Evolutionary conservation across 2,113 vertebrate genomes (phyloP).

Genomic region (Phaethon lepturus): DNA sequence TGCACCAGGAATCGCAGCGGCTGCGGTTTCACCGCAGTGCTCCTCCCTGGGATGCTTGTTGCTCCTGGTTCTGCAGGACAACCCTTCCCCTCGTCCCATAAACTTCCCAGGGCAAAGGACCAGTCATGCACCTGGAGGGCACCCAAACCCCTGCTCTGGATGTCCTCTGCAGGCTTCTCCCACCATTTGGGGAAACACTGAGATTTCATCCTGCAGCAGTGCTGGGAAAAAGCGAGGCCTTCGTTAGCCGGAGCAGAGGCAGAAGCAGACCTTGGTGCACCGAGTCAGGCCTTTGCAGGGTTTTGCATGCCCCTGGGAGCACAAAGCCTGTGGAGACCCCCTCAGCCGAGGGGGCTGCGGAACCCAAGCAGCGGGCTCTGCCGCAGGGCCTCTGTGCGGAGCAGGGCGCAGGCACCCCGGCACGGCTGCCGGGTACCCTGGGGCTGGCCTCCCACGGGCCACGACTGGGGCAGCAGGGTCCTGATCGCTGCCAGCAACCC

Average conservation of each 20-base stretch:
- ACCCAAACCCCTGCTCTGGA: fast-evolving
- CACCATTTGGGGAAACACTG: neutral
- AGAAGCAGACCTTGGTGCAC: neutral
- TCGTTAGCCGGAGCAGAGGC: neutral
- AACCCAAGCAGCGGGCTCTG: neutral
- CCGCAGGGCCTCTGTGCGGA: fast-evolving
- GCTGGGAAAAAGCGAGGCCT: neutral
- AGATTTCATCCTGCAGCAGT: neutral
- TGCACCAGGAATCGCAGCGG: fast-evolving
- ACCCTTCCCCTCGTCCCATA: no score
- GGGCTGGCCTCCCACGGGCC: neutral
- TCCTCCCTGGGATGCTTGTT: neutral
- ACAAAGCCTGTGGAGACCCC: neutral
- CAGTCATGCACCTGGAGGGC: neutral
- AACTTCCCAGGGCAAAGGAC: neutral
- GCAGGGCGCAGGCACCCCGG: neutral
- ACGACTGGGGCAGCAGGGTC: neutral
- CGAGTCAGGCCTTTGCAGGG: neutral
- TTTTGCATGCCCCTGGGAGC: neutral
- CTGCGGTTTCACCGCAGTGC: fast-evolving
- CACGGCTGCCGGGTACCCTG: neutral
- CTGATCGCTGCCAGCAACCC: neutral
- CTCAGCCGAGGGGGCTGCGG: neutral
- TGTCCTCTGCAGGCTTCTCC: neutral
- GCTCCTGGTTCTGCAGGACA: neutral